Evolutionary conservation across 2,888 invertebrate genomes (phyloP).

Genomic region (Andrena marginata): DNA sequence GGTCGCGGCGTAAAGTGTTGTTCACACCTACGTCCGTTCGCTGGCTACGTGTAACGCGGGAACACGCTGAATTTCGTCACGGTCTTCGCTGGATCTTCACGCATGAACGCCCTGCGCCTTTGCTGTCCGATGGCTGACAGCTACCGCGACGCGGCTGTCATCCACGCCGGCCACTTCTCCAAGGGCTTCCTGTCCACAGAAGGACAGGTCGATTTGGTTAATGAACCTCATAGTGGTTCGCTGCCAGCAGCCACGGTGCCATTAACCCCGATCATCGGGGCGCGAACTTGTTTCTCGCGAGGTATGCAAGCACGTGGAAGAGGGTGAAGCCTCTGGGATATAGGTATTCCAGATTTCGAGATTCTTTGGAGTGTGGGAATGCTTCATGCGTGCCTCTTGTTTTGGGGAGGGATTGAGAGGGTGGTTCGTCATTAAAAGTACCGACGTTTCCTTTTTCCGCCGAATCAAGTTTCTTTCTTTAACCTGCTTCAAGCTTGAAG

Average conservation of each 20-base stretch:
- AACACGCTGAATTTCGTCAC: constrained; percentile 72
- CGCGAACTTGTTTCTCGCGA: neutral
- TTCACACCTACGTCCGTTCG: constrained; percentile 70
- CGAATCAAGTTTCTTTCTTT: too few species aligned
- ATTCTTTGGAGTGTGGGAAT: too few species aligned
- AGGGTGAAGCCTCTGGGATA: too few species aligned
- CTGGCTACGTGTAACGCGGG: constrained; percentile 35
- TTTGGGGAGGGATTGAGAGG: too few species aligned
- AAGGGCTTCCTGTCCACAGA: constrained; percentile 5
- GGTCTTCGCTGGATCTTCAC: constrained; percentile 51
- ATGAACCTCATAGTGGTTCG: neutral
- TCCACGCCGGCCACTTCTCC: constrained; percentile 9
- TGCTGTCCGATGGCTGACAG: constrained; percentile 24
- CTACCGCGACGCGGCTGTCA: constrained; percentile 13
- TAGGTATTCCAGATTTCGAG: too few species aligned
- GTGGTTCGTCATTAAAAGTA: too few species aligned
- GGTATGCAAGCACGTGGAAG: neutral
- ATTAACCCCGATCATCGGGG: neutral
- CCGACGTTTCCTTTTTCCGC: too few species aligned
- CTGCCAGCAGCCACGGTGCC: too few species aligned
- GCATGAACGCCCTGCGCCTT: constrained; percentile 37
- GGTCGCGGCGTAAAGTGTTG: constrained; percentile 67
- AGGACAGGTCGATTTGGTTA: constrained; percentile 15
- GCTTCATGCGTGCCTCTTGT: too few species aligned
- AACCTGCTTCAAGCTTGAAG: too few species aligned